Evolutionary conservation across 2,888 invertebrate genomes (phyloP).

Genomic region (Sacculina carcini): DNA sequence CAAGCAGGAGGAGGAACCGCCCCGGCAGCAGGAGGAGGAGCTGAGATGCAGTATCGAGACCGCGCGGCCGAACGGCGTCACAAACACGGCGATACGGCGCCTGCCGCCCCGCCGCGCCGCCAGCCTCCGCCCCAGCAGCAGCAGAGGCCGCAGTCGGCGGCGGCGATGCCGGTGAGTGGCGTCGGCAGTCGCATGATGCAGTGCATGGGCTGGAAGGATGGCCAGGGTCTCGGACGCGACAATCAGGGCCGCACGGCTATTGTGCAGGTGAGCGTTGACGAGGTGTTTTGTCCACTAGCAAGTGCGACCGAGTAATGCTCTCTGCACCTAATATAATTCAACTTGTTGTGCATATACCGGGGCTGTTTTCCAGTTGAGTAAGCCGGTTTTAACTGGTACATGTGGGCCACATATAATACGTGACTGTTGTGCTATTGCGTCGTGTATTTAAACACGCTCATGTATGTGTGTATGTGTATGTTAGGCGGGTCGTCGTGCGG

Average conservation of each 20-base stretch:
- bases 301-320: too few relatives aligned
- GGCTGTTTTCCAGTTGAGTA: too few relatives aligned
- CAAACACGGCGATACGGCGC: constrained; percentile 62
- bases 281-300: too few relatives aligned
- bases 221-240: constrained; percentile 72
- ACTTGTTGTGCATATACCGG: too few relatives aligned
- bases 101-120: constrained; percentile 32
- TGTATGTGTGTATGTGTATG: constrained; percentile 15
- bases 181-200: constrained; percentile 83
- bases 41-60: constrained; percentile 42
- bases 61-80: constrained; percentile 80
- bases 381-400: too few relatives aligned
- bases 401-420: too few relatives aligned
- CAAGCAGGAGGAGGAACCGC: constrained; percentile 18
- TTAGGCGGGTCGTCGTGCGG: constrained; percentile 33
- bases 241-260: constrained; percentile 82
- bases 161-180: constrained; percentile 56
- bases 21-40: constrained; percentile 6
- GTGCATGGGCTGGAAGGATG: constrained; percentile 98
- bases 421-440: too few relatives aligned
- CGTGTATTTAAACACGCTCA: not conserved
- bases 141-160: constrained; percentile 28
- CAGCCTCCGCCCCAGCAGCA: constrained; percentile 20
- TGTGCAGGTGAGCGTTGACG: constrained; percentile 41
- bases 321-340: too few relatives aligned